Evolutionary conservation across 1,140 invertebrate genomes (phyloP), one percentile per base, ranked within the genome.

Genomic region (Panagrolaimus sp.): DNA sequence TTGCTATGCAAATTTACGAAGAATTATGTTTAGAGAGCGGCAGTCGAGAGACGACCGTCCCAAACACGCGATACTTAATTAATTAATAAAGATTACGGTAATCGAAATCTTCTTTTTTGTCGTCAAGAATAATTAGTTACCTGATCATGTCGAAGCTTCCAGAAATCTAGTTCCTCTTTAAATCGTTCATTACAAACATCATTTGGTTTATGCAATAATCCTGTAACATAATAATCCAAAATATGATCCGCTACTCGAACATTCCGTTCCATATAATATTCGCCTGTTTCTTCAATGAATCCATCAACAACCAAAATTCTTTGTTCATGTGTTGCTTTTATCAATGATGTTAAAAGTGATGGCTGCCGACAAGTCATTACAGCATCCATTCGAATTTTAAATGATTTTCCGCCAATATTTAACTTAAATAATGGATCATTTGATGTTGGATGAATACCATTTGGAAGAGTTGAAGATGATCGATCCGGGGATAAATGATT

Each of bases 101-200:
- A n/a, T n/a, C n/a, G n/a, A n/a, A n/a, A n/a, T n/a, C n/a, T n/a
- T n/a, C n/a, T n/a, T n/a, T n/a, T n/a, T n/a, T n/a, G n/a, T n/a
- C n/a, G n/a, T n/a, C n/a, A n/a, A n/a, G n/a, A n/a, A n/a, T n/a
- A n/a, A n/a, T n/a, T n/a, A 24, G 73, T 78, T 48, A 85, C 83
- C 65, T 81, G 74, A 28, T 79, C 75, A 69, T 85, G 77, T 65
- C 82, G 73, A 9, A 86, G 82, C 62, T 83, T 78, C 85, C 85
- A 86, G 70, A 83, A 86, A 44, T 84, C 81, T 21, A 86, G 71
- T 71, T 86, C 85, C 28, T 85, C 77, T 69, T 83, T 84, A 21
- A 86, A 84, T 24, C 85, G 81, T 12, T 85, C 84, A 9, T 84
- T 81, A 68, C 85, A 86, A 26, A 85, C 78, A 71, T 85, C 83